A percentile compares a stretch with the other conserved stretches of the same genome.
Conservation (phyloP, 2,113 vertebrate species). For the Ptilonorhynchus violaceus region DNA sequence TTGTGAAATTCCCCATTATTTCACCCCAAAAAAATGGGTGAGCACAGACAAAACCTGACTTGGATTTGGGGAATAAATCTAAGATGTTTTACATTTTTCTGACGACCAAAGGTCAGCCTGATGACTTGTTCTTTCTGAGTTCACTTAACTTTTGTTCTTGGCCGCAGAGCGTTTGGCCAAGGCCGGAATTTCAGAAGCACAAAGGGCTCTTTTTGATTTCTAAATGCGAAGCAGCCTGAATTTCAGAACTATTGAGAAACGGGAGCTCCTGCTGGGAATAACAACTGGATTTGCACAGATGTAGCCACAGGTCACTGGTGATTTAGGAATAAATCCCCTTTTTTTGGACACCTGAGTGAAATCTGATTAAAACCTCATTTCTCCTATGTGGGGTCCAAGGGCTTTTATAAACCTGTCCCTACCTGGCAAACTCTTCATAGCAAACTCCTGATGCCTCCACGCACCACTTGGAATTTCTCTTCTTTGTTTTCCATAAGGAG, state of each 20-base stretch:
- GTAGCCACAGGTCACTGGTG: neutral
- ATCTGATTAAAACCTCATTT: neutral
- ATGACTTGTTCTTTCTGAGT: neutral
- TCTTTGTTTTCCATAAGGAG: neutral
- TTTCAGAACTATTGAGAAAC: neutral
- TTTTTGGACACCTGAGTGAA: neutral
- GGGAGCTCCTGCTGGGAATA: neutral
- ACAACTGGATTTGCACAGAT: neutral
- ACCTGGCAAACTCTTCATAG: rapidly evolving
- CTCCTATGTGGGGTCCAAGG: rapidly evolving
- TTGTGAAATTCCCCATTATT: neutral
- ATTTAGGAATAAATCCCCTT: neutral
- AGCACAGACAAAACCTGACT: neutral
- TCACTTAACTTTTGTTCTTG: neutral
- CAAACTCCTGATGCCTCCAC: neutral
- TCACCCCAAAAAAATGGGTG: too few species aligned
- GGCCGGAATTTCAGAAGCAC: neutral
- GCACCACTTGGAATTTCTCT: neutral
- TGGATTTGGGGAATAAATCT: neutral
- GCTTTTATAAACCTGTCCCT: neutral
- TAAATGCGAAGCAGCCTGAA: neutral
- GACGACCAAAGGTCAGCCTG: neutral
- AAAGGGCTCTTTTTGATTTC: neutral
- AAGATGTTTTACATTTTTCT: neutral
- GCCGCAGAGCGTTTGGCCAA: neutral